These are phyloP conservation scores for Microtus montanus DNA, from an alignment of 2,113 vertebrate genomes.

Conservation along the genomic window DNA sequence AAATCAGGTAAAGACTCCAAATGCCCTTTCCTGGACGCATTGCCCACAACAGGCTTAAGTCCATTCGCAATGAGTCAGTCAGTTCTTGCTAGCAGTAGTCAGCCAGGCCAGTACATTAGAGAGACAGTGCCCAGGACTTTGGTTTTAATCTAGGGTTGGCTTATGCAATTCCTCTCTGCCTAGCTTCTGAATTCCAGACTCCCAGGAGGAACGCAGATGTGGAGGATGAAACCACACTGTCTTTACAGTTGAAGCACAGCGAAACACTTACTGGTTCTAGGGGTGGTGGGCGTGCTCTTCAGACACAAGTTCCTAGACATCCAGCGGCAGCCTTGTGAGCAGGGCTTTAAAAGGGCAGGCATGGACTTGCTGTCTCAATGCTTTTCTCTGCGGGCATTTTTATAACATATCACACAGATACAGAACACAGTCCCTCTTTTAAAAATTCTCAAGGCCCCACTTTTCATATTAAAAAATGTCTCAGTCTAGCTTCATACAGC, in stretches of 20 bases:
- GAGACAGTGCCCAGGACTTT: background rate
- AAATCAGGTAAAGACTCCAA: background rate
- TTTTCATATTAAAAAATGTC: slow-evolving; percentile 1
- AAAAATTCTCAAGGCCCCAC: slow-evolving; percentile 20
- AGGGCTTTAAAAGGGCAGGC: slow-evolving; percentile 4
- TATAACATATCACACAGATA: background rate
- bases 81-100: background rate
- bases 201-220: background rate
- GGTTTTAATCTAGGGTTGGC: background rate
- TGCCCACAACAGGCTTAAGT: background rate
- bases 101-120: background rate
- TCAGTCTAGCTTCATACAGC: background rate
- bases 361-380: background rate
- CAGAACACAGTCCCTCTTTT: background rate
- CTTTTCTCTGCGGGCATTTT: slow-evolving; percentile 8
- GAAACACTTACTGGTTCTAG: background rate
- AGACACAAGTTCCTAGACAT: background rate
- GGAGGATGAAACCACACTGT: background rate
- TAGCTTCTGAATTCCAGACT: background rate
- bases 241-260: background rate
- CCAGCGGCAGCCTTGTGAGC: background rate
- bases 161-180: background rate
- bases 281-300: background rate
- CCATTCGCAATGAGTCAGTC: too few species aligned
- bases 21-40: background rate